Percentiles rank a stretch among this genome's conserved stretches.
phyloP scores from a whole-genome alignment of 2,888 invertebrate genomes.

The Cheilosia soror region DNA sequence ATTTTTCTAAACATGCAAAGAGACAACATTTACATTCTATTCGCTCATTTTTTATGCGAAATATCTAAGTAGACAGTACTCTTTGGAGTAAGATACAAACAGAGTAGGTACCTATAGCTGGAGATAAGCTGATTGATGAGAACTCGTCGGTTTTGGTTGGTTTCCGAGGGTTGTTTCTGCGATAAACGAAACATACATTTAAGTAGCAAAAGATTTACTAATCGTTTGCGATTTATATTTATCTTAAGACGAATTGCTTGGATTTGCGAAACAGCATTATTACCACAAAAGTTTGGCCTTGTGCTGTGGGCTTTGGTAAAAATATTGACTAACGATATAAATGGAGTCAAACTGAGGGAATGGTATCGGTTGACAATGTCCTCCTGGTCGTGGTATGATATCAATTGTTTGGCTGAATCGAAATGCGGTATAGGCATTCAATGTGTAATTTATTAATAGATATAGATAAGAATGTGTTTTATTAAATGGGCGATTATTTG shows the following conservation, averaged over 20 bases:
- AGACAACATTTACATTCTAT: not conserved
- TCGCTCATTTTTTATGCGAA: not conserved
- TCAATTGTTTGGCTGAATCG: too few relatives aligned
- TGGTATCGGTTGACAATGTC: too few relatives aligned
- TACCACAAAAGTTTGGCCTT: not conserved
- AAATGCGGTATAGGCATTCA: too few relatives aligned
- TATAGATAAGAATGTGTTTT: too few relatives aligned
- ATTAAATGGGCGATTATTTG: too few relatives aligned
- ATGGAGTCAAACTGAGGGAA: too few relatives aligned
- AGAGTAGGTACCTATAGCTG: not conserved
- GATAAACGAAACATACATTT: not conserved
- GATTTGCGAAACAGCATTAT: conserved; percentile 4
- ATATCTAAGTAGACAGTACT: not conserved
- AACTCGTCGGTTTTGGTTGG: not conserved
- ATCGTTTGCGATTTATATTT: conserved; percentile 7
- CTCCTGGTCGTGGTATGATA: too few relatives aligned
- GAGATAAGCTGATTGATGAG: conserved; percentile 4
- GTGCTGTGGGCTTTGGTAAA: not conserved
- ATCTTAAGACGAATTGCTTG: not conserved
- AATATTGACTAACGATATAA: not conserved
- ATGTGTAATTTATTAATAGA: too few relatives aligned
- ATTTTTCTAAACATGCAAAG: not conserved
- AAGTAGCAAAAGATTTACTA: not conserved
- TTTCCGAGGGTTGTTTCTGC: not conserved
- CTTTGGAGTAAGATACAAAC: not conserved